Evolutionary conservation across 2,888 invertebrate species (phyloP).

Genomic region (Calameuta pallipes): DNA sequence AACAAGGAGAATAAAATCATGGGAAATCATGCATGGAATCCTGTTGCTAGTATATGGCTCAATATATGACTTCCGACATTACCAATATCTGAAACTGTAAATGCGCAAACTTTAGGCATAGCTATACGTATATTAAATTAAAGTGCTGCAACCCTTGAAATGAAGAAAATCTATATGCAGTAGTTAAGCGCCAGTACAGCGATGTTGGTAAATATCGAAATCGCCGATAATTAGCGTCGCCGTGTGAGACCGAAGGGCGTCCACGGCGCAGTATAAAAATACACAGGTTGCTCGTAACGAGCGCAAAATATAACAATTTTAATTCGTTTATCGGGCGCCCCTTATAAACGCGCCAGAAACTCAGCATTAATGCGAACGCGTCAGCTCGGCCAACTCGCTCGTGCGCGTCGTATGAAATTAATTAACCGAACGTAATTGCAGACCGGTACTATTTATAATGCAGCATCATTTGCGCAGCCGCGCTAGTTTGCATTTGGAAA

Average conservation of each 20-base stretch:
- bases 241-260: not conserved
- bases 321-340: not conserved
- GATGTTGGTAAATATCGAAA: not conserved
- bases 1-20: not conserved
- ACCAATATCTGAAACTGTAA: not conserved
- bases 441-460: not conserved
- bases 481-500: not conserved
- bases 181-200: not conserved
- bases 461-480: not conserved
- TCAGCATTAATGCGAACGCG: not conserved
- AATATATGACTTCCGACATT: not conserved
- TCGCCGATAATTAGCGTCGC: not conserved
- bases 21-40: not conserved
- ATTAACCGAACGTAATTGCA: not conserved
- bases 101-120: not conserved
- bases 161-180: not conserved
- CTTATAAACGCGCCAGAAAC: not conserved
- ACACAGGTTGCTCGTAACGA: not conserved
- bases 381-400: not conserved
- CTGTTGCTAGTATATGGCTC: not conserved
- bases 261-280: not conserved
- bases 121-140: not conserved
- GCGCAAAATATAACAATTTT: not conserved
- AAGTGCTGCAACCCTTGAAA: not conserved
- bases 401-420: not conserved